Evolutionary conservation across 2,797 vertebrate genomes (phyloP).

Genomic region (Poecile montanus): DNA sequence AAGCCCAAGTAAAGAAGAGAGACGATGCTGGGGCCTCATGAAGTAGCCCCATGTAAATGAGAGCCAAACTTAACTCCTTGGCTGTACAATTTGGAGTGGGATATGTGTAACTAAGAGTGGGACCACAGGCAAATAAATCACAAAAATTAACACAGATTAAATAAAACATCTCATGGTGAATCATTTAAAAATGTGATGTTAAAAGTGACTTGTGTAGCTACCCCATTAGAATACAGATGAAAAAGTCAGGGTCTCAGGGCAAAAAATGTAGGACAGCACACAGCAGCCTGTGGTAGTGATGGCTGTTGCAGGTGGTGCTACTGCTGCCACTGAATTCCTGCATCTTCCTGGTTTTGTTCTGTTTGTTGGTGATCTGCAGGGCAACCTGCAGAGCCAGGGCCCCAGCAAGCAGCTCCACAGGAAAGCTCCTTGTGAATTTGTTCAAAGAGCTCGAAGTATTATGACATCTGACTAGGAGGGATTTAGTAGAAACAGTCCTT

Average conservation of each 20-base stretch:
- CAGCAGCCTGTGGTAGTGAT: neutral
- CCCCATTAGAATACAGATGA: neutral
- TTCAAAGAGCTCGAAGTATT: neutral
- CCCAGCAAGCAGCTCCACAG: neutral
- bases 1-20: neutral
- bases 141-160: neutral
- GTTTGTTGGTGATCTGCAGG: neutral
- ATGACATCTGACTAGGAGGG: neutral
- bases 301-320: neutral
- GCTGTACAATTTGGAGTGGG: neutral
- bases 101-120: neutral
- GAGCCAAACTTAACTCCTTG: neutral
- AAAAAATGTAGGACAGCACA: neutral
- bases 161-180: neutral
- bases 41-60: neutral
- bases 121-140: neutral
- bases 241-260: neutral
- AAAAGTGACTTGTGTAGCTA: neutral
- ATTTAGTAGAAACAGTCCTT: neutral
- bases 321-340: neutral
- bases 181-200: neutral
- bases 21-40: no score
- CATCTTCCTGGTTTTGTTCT: accelerated
- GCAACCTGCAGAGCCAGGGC: accelerated
- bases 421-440: neutral